Evolutionary conservation across 2,113 vertebrate genomes (phyloP), one percentile per base, ranked within the genome.

Genomic region (Pristiophorus japonicus): DNA sequence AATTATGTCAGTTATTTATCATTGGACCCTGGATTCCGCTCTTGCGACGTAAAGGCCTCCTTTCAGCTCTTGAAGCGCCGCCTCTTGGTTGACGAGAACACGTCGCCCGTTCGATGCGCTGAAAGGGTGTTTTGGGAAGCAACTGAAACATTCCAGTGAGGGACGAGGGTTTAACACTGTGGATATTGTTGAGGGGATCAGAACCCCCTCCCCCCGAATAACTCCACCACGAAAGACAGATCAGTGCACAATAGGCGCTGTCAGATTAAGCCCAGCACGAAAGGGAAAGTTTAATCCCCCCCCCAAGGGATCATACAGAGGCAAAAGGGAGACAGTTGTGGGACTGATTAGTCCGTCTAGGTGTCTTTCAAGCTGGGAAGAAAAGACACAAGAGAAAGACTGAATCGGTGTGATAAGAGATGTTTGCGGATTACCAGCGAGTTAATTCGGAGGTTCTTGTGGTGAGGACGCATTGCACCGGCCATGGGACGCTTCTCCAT

Each of bases 281-380:
- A 92, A 63, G 34, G 59, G 59, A 65, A n/a, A 38, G 38, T 59
- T n/a, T 63, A 92, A 92, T 92, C 59, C 88, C 87, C 75, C 87
- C 75, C 75, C 34, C 0, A 59, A 63, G 59, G 59, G n/a, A 92
- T 92, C 18, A 34, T 38, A n/a, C 88, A 38, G 16, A 63, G 63
- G 59, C 18, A 38, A 62, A 63, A 63, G 88, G 59, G 59, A 38
- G 59, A 92, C n/a, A 63, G 63, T 92, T 63, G 12, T 62, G 88
- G 55, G 88, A 91, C 88, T 20, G 59, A 63, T 91, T 92, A 63
- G 55, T n/a, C 55, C 20, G 1, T 62, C 34, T 63, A n/a, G 88
- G 88, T 92, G 55, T 92, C 38, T 92, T 62, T 92, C 88, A 92
- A 62, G 6, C 34, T 63, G 88, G 65, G 88, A 62, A 92, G 34